Evolutionary conservation across 2,113 vertebrate species (phyloP), one percentile per base, ranked within the genome.

Genomic region (Poeciliopsis retropinna): DNA sequence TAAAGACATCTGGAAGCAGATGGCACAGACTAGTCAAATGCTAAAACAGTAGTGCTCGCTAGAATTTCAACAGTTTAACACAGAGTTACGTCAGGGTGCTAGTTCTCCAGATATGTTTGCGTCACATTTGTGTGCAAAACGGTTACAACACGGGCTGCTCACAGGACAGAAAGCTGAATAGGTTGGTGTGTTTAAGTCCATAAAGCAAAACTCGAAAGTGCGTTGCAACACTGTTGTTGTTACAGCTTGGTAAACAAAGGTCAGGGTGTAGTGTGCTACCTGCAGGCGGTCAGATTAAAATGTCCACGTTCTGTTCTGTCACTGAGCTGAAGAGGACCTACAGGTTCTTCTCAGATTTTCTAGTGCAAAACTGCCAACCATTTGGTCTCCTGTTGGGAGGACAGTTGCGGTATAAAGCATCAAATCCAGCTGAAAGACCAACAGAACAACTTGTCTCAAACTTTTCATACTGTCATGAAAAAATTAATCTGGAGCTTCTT

Each of bases 1-100:
- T 25, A 1, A 66, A 14, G 32, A 79, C 87, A 86, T 91, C 91
- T 91, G 85, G 84, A 91, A 93, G 88, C 79, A 86, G 87, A 94
- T 89, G 86, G 89, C 89, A 93, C 85, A 78, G 75, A 85, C 79
- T 88, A 47, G 72, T 88, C 85, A 9, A 74, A 80, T 81, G 77
- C 86, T 92, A 74, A 83, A 87, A 77, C 72, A 92, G 78, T 85
- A 78, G 80, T 61, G 83, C 80, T 87, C 54, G 11, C 19, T 79
- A 32, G 73, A 44, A 74, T 81, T 78, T 71, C 25, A 60, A 82
- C 70, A 71, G 81, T 75, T 85, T 31, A 70, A 91, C 77, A 67
- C 65, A 39, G 78, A 79, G 19, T 61, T 54, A 72, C 39, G 64
- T 82, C 76, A 22, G 29, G 77, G 76, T 68, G 72, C 70, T 83